Evolutionary conservation across 2,888 invertebrate species (phyloP), one percentile per base, ranked within the genome.

Genomic region (Heliconius sara): DNA sequence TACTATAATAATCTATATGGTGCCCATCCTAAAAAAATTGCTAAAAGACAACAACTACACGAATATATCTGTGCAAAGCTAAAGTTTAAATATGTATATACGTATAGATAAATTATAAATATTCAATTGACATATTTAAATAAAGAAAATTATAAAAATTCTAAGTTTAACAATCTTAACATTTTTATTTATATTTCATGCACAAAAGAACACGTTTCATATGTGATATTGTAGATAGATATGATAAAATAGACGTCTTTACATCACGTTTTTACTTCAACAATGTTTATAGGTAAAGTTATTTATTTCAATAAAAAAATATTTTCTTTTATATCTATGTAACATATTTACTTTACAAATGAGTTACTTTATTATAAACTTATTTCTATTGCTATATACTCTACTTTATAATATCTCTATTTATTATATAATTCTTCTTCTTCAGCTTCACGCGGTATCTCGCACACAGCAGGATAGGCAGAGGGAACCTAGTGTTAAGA

Each of bases 251-350:
- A 19, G 12, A 75, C 12, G 65, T 39, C 75, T 75, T 27, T 75
- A 47, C 39, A 75, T 75, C 60, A 75, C 63, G 75, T 73, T 60
- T 73, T 34, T n/a, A 57, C 57, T 57, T 73, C 3, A 57, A 60
- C 30, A 73, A n/a, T 73, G 72, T 73, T 39, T 68, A 13, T 39
- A 39, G 25, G n/a, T n/a, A 30, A 9, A 57, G 72, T 57, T 57
- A 34, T 72, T 57, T 72, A 52, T 63, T 75, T 75, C 2, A 52
- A 6, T 57, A 52, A 57, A 34, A 27, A 52, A 71, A 4, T 6
- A 30, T 52, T 5, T 16, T 47, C 3, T 52, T 71, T 10, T 25
- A 52, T 52, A 52, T 52, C 19, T 7, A 52, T 52, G 22, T 52
- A 52, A 52, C 19, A 22, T 52, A 27, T 72, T 43, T 1, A 27